A percentile compares a stretch with the other conserved stretches of the same genome.
phyloP scores from a whole-genome alignment of 2,888 invertebrate species.

The Ornithoptera priamus region DNA sequence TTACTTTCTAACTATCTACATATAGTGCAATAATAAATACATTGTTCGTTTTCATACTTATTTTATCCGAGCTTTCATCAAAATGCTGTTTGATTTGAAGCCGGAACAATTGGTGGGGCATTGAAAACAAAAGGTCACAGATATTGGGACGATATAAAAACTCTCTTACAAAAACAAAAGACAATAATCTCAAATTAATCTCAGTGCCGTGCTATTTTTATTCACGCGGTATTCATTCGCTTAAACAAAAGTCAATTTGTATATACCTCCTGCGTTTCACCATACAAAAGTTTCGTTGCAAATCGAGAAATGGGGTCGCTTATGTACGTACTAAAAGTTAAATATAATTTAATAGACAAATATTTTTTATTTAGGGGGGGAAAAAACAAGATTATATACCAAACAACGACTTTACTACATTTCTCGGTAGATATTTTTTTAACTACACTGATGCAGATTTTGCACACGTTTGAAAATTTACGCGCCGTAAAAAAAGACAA shows the following conservation, averaged over 20 bases:
- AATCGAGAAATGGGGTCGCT: constrained; percentile 23
- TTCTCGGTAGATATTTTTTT: neutral
- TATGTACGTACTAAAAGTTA: neutral
- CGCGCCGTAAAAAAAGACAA: no score
- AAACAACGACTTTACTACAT: neutral
- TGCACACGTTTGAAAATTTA: no score
- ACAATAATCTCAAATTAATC: constrained; percentile 30
- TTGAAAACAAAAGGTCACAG: constrained; percentile 28
- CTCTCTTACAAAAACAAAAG: constrained; percentile 30
- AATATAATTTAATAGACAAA: neutral
- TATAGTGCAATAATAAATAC: neutral
- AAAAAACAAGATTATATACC: neutral
- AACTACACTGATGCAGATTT: neutral
- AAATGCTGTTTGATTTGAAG: constrained; percentile 25
- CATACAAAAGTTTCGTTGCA: constrained; percentile 27
- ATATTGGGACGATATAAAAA: constrained; percentile 29
- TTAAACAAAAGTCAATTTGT: constrained; percentile 28
- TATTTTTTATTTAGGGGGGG: neutral
- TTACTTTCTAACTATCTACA: neutral
- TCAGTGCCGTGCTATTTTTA: constrained; percentile 24
- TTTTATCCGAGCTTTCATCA: constrained; percentile 30
- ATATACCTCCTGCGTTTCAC: constrained; percentile 17
- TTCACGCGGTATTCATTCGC: constrained; percentile 27
- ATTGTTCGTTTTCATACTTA: constrained; percentile 15
- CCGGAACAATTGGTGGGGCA: constrained; percentile 22